These are phyloP conservation scores for Phasianus colchicus DNA, from an alignment of 2,113 vertebrate species.

Conservation along the genomic window DNA sequence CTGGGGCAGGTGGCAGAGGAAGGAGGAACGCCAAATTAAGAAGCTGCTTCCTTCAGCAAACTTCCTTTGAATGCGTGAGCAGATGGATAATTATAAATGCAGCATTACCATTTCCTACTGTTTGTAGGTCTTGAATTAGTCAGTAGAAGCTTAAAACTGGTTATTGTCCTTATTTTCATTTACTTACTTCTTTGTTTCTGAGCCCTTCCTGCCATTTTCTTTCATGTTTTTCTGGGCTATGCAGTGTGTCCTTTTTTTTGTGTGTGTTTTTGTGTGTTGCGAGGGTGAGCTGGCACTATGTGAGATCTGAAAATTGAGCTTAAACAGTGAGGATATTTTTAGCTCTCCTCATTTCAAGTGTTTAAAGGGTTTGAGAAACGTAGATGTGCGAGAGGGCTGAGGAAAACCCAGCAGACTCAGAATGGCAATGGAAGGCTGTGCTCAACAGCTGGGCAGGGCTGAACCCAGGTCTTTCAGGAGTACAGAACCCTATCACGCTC, in stretches of 20 bases:
- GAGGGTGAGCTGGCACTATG: neutral
- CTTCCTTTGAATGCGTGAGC: neutral
- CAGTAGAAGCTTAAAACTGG: neutral
- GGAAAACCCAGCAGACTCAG: neutral
- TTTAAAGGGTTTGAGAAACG: neutral
- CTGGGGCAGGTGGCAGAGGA: neutral
- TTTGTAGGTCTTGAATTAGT: neutral
- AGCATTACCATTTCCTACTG: neutral
- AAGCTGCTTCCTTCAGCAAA: neutral
- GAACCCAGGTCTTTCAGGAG: neutral
- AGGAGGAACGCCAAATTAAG: slow-evolving; percentile 4
- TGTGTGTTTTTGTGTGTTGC: neutral
- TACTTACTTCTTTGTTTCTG: neutral
- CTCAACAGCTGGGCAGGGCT: neutral
- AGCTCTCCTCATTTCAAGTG: neutral
- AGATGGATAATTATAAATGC: slow-evolving; percentile 26
- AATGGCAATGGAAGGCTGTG: neutral
- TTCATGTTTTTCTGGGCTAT: neutral
- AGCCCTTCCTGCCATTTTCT: neutral
- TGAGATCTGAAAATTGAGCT: neutral
- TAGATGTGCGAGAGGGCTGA: neutral
- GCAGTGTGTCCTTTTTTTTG: neutral
- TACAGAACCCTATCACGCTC: neutral
- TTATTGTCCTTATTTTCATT: neutral
- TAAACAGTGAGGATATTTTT: neutral